Conservation (phyloP, 1,140 invertebrate genomes). For the Neodiprion pinetum region DNA sequence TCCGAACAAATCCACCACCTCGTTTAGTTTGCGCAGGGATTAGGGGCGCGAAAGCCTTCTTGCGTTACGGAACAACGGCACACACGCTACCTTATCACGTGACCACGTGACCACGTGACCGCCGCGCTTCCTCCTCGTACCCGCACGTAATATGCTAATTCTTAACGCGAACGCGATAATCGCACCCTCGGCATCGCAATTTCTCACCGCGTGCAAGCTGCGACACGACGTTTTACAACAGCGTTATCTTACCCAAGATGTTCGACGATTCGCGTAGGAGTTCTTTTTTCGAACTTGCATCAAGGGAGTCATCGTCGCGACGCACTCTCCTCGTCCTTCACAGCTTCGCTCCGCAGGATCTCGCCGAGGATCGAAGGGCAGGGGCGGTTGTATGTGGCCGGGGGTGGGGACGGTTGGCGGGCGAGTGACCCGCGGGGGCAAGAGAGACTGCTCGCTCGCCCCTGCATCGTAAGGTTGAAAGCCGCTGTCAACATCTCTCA, state of each 20-base stretch:
- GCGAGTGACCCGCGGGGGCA: neutral
- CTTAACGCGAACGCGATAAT: conserved; percentile 37
- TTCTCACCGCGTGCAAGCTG: conserved; percentile 15
- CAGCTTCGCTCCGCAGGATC: neutral
- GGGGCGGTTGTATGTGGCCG: too few species aligned
- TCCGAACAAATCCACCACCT: conserved; percentile 63
- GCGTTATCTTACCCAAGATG: neutral
- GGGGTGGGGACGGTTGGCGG: neutral
- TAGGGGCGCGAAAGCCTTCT: conserved; percentile 53
- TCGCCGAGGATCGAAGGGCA: neutral
- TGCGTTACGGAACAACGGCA: conserved; percentile 45
- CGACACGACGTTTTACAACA: neutral
- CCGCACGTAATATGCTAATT: conserved; percentile 49
- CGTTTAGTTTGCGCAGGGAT: conserved; percentile 58
- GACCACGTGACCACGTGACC: neutral
- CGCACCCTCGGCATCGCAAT: conserved; percentile 40
- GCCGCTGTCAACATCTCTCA: conserved; percentile 64
- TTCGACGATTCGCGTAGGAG: too few species aligned
- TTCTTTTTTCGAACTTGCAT: too few species aligned
- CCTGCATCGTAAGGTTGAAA: conserved; percentile 52
- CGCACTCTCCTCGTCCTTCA: too few species aligned
- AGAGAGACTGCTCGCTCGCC: neutral
- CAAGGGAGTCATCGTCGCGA: neutral
- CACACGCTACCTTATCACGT: neutral
- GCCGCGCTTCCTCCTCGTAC: conserved; percentile 51